A percentile compares a stretch with the other conserved stretches of the same genome.
phyloP scores from a whole-genome alignment of 1,140 invertebrate species.

The Protaetia brevitarsis region DNA sequence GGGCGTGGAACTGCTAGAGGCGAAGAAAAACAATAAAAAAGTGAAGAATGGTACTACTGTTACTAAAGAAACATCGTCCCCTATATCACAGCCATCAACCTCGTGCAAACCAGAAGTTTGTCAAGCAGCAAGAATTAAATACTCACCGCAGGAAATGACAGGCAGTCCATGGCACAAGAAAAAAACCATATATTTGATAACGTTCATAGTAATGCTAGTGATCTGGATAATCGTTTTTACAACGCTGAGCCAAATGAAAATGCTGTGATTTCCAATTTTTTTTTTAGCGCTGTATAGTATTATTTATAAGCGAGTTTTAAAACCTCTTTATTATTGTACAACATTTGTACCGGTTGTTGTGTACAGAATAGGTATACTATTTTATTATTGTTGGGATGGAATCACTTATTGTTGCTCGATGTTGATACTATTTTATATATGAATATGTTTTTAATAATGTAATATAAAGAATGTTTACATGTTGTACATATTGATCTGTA shows the following conservation, averaged over 20 bases:
- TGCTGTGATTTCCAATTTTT: slow-evolving; percentile 32
- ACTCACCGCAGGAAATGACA: slow-evolving; percentile 41
- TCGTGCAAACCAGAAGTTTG: slow-evolving; percentile 44
- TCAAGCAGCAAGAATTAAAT: slow-evolving; percentile 38
- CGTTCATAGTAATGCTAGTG: slow-evolving; percentile 48
- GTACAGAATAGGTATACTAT: background rate
- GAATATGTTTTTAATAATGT: background rate
- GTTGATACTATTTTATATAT: background rate
- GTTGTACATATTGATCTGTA: background rate
- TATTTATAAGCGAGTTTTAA: background rate
- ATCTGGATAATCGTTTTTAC: slow-evolving; percentile 53
- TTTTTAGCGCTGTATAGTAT: background rate
- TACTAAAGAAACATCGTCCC: background rate
- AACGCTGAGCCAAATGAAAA: slow-evolving; percentile 45
- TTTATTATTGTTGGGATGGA: background rate
- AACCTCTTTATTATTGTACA: background rate
- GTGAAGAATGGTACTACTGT: slow-evolving; percentile 26
- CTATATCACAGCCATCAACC: slow-evolving; percentile 25
- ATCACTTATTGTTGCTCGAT: background rate
- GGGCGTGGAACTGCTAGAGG: slow-evolving; percentile 27
- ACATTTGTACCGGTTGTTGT: background rate
- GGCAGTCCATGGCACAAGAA: slow-evolving; percentile 54
- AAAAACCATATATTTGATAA: slow-evolving; percentile 53
- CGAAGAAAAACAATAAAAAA: slow-evolving; percentile 6
- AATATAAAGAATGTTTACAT: background rate